Percentiles rank a stretch among this genome's conserved stretches.
These are phyloP conservation scores for Achroia grisella DNA, from an alignment of 1,140 invertebrate species.

Conservation along the genomic window DNA sequence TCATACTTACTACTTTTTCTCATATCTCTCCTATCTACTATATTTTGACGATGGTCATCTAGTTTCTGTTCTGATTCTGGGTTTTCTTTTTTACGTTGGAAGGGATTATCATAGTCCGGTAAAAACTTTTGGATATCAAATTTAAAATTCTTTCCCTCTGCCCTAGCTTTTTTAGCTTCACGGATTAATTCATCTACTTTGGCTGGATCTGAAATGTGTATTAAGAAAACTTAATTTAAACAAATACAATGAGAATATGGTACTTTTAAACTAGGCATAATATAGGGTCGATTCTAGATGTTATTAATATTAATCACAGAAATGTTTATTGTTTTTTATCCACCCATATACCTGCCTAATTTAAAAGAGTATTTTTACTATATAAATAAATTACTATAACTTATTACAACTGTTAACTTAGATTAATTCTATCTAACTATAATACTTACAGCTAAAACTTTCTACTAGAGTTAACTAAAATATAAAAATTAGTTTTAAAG, in stretches of 20 bases:
- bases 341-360: too few relatives aligned
- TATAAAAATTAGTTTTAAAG: too few relatives aligned
- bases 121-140: constrained; percentile 59
- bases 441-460: too few relatives aligned
- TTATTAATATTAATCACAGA: too few relatives aligned
- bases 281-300: too few relatives aligned
- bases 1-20: constrained; percentile 38
- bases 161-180: constrained; percentile 54
- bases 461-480: too few relatives aligned
- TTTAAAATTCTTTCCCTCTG: constrained; percentile 56
- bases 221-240: not conserved
- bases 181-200: constrained; percentile 62
- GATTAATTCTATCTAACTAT: too few relatives aligned
- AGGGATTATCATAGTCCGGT: constrained; percentile 61
- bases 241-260: not conserved
- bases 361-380: too few relatives aligned
- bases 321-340: too few relatives aligned
- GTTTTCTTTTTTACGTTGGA: constrained; percentile 55
- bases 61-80: constrained; percentile 13
- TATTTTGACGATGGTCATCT: constrained; percentile 14
- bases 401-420: not conserved
- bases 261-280: too few relatives aligned
- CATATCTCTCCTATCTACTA: constrained; percentile 10
- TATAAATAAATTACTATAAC: not conserved
- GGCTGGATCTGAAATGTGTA: constrained; percentile 39